These are phyloP conservation scores for Cydia strobilella DNA, from an alignment of 1,140 invertebrate genomes.

Conservation along the genomic window DNA sequence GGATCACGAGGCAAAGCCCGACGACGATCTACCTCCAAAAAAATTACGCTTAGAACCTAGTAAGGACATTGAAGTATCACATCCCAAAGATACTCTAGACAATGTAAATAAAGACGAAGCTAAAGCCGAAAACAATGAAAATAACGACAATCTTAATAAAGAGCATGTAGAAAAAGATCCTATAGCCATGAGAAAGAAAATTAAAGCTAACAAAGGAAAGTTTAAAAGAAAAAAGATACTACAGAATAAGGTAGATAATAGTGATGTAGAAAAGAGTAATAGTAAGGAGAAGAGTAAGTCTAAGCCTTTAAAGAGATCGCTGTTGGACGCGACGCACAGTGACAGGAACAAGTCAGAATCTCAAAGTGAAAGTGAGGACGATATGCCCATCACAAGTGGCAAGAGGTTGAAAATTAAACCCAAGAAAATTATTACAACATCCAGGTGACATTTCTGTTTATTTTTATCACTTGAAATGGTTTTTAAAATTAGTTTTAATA, in stretches of 20 bases:
- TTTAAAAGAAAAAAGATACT: slow-evolving; percentile 63
- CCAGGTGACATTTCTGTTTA: slow-evolving; percentile 53
- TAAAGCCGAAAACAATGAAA: slow-evolving; percentile 45
- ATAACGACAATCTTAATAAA: slow-evolving; percentile 45
- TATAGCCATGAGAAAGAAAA: slow-evolving; percentile 65
- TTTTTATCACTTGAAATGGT: neutral
- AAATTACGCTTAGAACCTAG: slow-evolving; percentile 69
- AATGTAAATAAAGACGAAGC: slow-evolving; percentile 45
- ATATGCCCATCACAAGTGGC: slow-evolving; percentile 62
- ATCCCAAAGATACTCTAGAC: slow-evolving; percentile 65
- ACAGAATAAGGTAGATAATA: slow-evolving; percentile 51
- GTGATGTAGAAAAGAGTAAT: slow-evolving; percentile 49
- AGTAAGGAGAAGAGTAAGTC: slow-evolving; percentile 61
- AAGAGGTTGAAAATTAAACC: slow-evolving; percentile 77
- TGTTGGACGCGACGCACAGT: slow-evolving; percentile 62
- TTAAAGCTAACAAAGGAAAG: slow-evolving; percentile 71
- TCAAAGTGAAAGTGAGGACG: slow-evolving; percentile 74
- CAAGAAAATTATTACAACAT: slow-evolving; percentile 68
- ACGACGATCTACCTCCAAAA: slow-evolving; percentile 68
- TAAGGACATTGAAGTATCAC: slow-evolving; percentile 55
- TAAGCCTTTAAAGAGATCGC: slow-evolving; percentile 70
- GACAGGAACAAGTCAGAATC: slow-evolving; percentile 76
- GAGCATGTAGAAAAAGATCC: slow-evolving; percentile 51
- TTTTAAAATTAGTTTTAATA: slow-evolving; percentile 30
- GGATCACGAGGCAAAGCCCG: slow-evolving; percentile 58